Percentiles rank a stretch among this genome's conserved stretches.
phyloP scores from a whole-genome alignment of 2,888 invertebrate species.

The Azorinus chamasolen region DNA sequence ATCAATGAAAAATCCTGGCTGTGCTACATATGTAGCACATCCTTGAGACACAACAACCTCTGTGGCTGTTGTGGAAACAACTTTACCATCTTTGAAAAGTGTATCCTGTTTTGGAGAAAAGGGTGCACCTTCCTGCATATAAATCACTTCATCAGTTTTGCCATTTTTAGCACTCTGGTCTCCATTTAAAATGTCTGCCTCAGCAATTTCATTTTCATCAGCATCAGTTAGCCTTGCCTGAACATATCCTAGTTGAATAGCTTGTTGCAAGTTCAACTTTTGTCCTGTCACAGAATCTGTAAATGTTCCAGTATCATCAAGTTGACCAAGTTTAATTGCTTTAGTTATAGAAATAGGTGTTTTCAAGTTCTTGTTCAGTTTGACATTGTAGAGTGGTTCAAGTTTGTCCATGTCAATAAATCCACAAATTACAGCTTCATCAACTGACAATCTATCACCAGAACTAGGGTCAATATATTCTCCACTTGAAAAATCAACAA shows the following conservation, averaged over 20 bases:
- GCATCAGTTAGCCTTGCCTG: slow-evolving; percentile 61
- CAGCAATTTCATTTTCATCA: slow-evolving; percentile 29
- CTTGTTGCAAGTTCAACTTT: slow-evolving; percentile 85
- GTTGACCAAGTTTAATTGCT: slow-evolving; percentile 94
- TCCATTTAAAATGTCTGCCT: slow-evolving; percentile 4
- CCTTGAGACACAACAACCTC: slow-evolving; percentile 74
- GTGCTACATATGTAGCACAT: slow-evolving; percentile 73
- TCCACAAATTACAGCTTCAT: slow-evolving; percentile 94
- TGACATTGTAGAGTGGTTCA: slow-evolving; percentile 40
- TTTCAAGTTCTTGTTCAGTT: slow-evolving; percentile 28
- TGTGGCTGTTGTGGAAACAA: slow-evolving; percentile 75
- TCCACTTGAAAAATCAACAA: slow-evolving; percentile 88
- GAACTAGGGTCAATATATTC: slow-evolving; percentile 93
- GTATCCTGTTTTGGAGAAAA: slow-evolving; percentile 69
- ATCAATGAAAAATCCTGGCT: slow-evolving; percentile 76
- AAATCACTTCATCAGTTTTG: slow-evolving; percentile 40
- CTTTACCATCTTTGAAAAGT: slow-evolving; percentile 67
- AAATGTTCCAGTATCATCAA: slow-evolving; percentile 89
- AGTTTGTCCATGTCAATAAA: slow-evolving; percentile 86
- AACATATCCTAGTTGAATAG: slow-evolving; percentile 70
- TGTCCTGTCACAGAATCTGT: slow-evolving; percentile 92
- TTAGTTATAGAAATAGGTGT: slow-evolving; percentile 91
- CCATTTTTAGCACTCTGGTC: neutral
- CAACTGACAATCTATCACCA: slow-evolving; percentile 92
- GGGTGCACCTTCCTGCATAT: slow-evolving; percentile 70